Base-by-base conservation (phyloP, 2,113 vertebrate genomes). In the Ginglymostoma cirratum region DNA sequence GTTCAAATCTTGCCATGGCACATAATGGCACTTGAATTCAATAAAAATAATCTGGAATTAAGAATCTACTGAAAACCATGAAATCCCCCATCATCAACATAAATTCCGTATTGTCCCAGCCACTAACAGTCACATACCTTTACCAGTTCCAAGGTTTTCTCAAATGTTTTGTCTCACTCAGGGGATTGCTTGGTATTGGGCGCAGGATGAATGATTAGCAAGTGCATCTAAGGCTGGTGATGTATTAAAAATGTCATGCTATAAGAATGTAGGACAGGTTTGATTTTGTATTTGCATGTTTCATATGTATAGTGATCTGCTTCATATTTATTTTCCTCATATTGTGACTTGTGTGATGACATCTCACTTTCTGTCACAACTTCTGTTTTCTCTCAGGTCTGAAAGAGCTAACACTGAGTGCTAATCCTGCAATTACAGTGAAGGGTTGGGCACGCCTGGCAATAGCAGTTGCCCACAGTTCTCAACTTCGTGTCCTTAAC, bases 391-490 rank as follows among this genome's bases (percentile, higher is more conserved):
- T 66, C 76, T 42, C 96, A 99, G 99, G 99, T 96, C 97, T 99
- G 96, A 98, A 98, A 97, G 99, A 99, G 96, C 97, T 99, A 78
- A 99, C 99, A 0, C 98, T 99, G 95, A 99, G 99, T 0, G 99
- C 99, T 92, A 99, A 99, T 96, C 98, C 99, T 86, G 98, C 98
- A 30, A 98, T 99, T 97, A 99, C 98, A 87, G 98, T 98, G 95
- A 98, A 98, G 96, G 98, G 98, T 96, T 99, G 99, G 99, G 98
- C 99, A 52, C 98, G 98, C 27, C 97, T 99, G 52, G 98, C 98
- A 96, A 98, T 99, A 76, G 99, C 99, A 0, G 98, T 99, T 96
- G 99, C 99, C 96, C 99, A 99, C 97, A 99, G 99, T 97, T 99
- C 99, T 0, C 99, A 99, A 97, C 98, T 99, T 86, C 98, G 99